These are phyloP conservation scores for Meiosimyza decipiens DNA, from an alignment of 2,888 invertebrate genomes.

Conservation along the genomic window DNA sequence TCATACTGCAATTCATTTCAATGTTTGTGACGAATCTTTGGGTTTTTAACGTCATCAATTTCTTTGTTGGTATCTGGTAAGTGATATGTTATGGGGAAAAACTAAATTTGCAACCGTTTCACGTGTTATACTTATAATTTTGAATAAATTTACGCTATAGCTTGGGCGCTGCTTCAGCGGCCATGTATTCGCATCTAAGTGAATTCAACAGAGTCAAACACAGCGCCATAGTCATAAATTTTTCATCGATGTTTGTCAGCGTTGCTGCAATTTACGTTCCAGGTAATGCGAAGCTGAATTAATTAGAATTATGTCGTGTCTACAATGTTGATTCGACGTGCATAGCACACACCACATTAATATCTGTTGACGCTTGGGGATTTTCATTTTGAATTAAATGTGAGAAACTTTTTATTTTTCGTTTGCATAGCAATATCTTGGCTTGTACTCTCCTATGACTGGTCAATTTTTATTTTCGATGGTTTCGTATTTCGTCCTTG, in stretches of 20 bases:
- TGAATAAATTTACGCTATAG: conserved; percentile 40
- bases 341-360: too few species aligned
- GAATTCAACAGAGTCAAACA: conserved; percentile 59
- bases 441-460: conserved; percentile 54
- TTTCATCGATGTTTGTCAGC: conserved; percentile 62
- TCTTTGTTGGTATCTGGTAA: conserved; percentile 57
- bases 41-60: conserved; percentile 57
- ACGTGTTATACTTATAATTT: not conserved
- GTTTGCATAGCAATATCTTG: conserved; percentile 52
- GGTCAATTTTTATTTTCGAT: conserved; percentile 52
- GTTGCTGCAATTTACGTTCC: conserved; percentile 59
- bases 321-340: too few species aligned
- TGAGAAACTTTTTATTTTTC: not conserved
- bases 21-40: conserved; percentile 60
- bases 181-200: conserved; percentile 57
- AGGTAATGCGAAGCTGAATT: conserved; percentile 46
- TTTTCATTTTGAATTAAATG: not conserved
- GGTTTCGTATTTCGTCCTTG: conserved; percentile 56
- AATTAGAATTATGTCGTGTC: not conserved
- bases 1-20: conserved; percentile 51
- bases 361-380: not conserved
- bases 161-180: conserved; percentile 56
- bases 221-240: conserved; percentile 59
- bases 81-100: conserved; percentile 3
- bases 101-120: not conserved